Base-by-base conservation (phyloP, 2,888 invertebrate genomes). In the Drosophila differens region DNA sequence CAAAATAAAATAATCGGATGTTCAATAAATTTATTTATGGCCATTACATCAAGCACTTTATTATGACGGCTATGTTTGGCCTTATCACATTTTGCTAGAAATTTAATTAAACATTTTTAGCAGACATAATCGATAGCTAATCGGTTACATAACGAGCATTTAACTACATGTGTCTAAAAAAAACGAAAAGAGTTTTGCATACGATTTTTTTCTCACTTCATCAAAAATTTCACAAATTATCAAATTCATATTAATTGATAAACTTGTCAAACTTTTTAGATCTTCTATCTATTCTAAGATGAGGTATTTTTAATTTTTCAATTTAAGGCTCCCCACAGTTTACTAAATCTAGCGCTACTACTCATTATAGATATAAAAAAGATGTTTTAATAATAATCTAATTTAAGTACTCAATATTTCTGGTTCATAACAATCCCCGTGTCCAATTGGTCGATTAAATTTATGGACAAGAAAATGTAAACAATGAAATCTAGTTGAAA, bases 51-150 rank as follows among this genome's bases (percentile, higher is more conserved):
- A 80, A 71, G 32, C 66, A 67, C 16, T 53, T 53, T 47, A 70
- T 65, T 62, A 39, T 61, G 60, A 60, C 58, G 14, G 16, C n/a
- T 22, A 53, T 41, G 32, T 35, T 35, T 53, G 37, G 22, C n/a
- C n/a, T 72, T 63, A 77, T 78, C 44, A 44, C 62, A 70, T 61
- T 79, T 62, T 22, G 39, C 59, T 58, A 53, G 37, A 49, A 60
- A 60, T 54, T 67, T 78, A 79, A 76, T 80, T 80, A 71, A 76
- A 41, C 60, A 52, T 59, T 61, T 35, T 28, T 12, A 30, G 19
- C 55, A 32, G 28, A 19, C 39, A 53, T 41, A 55, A 63, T 51
- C 51, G 22, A 33, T 41, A 37, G 37, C 68, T 70, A 70, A 57
- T 67, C 22, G 25, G 16, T 22, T 19, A 33, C 41, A 54, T 54